Base-by-base conservation (phyloP, 2,113 vertebrate genomes). In the Astatotilapia flaviijosephi region DNA sequence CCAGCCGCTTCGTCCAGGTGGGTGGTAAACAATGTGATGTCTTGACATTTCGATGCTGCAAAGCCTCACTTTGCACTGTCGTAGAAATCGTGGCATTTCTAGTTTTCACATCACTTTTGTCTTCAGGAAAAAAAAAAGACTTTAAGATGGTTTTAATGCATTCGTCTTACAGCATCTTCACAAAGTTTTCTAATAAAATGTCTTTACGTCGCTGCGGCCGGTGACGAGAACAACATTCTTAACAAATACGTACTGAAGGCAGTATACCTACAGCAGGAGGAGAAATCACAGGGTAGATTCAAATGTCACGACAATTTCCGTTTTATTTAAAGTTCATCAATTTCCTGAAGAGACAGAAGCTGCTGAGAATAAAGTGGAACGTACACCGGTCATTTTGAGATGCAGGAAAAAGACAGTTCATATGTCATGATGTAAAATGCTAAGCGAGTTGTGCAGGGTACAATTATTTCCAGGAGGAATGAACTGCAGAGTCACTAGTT, bases 1-100 rank as follows among this genome's bases (percentile, higher is more conserved):
- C 85, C 90, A 1, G n/a, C 85, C 37, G 5, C 68, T 53, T 93
- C 92, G 15, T 91, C 84, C 79, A 95, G 94, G 95, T 95, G 62
- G 33, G 94, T 89, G 58, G 37, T 80, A 49, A 77, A 40, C 11
- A 53, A 28, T 51, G 11, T 28, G 23, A 84, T 83, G 40, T 54
- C 79, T 86, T 90, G 68, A 83, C 55, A 88, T 85, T 86, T 86
- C 51, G 15, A 81, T 82, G 31, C 26, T 62, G 12, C n/a, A 88
- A 56, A 40, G 85, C 42, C n/a, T 75, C 19, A 77, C 26, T 51
- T 58, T 54, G 6, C 47, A 13, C 26, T 13, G 4, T 77, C 10
- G 1, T 31, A 10, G 17, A 77, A 77, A 77, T 51, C 0, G 19
- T 51, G 6, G 45, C 45, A 51, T 77, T 77, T 77, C 19, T 77